Evolutionary conservation across 2,888 invertebrate species (phyloP).

Genomic region (Neoaliturus tenellus): DNA sequence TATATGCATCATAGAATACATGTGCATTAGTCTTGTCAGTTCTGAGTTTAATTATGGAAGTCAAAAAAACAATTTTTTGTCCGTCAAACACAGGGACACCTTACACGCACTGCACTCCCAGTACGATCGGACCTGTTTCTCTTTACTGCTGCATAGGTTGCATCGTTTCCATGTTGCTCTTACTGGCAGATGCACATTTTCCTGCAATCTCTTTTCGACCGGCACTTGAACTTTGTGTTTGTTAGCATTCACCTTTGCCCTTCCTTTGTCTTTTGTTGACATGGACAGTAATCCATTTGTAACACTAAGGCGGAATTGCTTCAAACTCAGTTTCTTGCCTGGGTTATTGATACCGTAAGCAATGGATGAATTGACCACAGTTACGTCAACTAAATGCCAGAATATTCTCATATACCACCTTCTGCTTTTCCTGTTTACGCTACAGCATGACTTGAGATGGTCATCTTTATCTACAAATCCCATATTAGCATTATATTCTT

Average conservation of each 20-base stretch:
- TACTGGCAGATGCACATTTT: neutral
- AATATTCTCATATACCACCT: slow-evolving; percentile 42
- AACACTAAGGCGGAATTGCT: neutral
- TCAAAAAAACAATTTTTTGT: neutral
- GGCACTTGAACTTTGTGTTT: neutral
- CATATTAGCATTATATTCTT: slow-evolving; percentile 58
- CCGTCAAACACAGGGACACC: neutral
- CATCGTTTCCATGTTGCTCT: neutral
- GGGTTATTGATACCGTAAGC: neutral
- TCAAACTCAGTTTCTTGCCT: neutral
- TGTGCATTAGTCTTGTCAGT: neutral
- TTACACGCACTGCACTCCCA: neutral
- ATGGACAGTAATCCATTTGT: neutral
- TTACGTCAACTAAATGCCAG: slow-evolving; percentile 47
- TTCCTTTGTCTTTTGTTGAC: neutral
- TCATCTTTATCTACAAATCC: slow-evolving; percentile 56
- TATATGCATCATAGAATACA: neutral
- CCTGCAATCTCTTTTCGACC: neutral
- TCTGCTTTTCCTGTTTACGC: slow-evolving; percentile 6
- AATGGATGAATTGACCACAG: slow-evolving; percentile 34
- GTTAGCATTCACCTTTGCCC: neutral
- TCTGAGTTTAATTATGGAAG: neutral
- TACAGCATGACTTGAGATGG: slow-evolving; percentile 51
- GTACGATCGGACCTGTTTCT: neutral
- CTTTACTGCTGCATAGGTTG: neutral